A percentile compares a stretch with the other conserved stretches of the same genome.
Conservation (phyloP, 2,888 invertebrate genomes). For the Watsonalla cultraria region DNA sequence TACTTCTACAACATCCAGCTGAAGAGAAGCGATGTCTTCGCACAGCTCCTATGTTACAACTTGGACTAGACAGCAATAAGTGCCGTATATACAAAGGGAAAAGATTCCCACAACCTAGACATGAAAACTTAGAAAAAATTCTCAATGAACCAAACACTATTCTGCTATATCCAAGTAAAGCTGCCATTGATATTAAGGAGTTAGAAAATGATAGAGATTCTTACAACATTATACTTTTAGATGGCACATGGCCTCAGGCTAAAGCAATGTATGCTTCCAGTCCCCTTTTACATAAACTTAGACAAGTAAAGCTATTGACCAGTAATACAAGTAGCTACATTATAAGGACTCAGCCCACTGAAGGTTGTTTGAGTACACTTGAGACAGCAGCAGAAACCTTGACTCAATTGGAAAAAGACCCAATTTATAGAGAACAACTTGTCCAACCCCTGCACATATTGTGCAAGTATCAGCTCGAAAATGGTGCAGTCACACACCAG, state of each 20-base stretch:
- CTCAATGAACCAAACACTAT: conserved; percentile 83
- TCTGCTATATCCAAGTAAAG: conserved; percentile 88
- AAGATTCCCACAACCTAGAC: conserved; percentile 86
- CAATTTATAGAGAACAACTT: conserved; percentile 81
- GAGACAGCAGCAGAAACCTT: conserved; percentile 91
- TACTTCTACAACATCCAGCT: conserved; percentile 94
- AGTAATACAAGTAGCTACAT: conserved; percentile 90
- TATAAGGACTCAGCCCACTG: conserved; percentile 95
- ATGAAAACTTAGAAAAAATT: conserved; percentile 82
- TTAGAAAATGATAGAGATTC: conserved; percentile 61
- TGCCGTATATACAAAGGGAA: conserved; percentile 91
- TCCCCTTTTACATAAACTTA: conserved; percentile 84
- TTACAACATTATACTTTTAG: conserved; percentile 90
- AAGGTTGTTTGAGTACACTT: conserved; percentile 93
- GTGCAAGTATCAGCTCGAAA: conserved; percentile 91
- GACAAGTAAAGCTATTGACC: conserved; percentile 89
- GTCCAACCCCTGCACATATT: conserved; percentile 89
- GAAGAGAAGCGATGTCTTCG: conserved; percentile 93
- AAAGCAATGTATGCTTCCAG: conserved; percentile 94
- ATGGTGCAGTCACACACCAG: conserved; percentile 96
- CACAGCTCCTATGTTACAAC: conserved; percentile 92
- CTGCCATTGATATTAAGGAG: conserved; percentile 83
- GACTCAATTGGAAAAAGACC: conserved; percentile 85
- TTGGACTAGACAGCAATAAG: conserved; percentile 85
- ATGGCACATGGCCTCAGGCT: conserved; percentile 98